Evolutionary conservation across 2,888 invertebrate species (phyloP), one percentile per base, ranked within the genome.

Genomic region (Anthrax anthrax): DNA sequence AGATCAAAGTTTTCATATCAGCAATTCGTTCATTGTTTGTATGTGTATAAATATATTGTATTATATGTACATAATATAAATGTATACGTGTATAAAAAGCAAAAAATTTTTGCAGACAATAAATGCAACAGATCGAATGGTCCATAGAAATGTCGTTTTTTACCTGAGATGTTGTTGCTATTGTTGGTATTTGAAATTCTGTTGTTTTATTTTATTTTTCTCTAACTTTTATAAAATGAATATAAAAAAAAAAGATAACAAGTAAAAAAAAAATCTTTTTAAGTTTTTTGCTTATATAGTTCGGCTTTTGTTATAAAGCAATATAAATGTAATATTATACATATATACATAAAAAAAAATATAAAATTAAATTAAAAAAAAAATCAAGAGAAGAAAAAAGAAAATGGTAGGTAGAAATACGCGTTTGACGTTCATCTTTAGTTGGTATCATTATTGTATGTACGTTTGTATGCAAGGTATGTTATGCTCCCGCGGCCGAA

Each of bases 21-120:
- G 12, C 13, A 32, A 12, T 12, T 32, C 9, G 12, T 46, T 46
- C 41, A 46, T 41, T 46, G n/a, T 23, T 6, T 23, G 8, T 23
- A 23, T 23, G 8, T 23, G 23, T 8, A 23, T 8, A 23, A 8
- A 8, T 23, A 23, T 4, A 23, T 23, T n/a, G n/a, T n/a, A n/a
- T 23, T 23, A 23, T 23, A 8, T 23, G 8, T 23, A 23, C 23
- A 23, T 23, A 6, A 6, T 23, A 23, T 23, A 23, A 8, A 23
- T 23, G 8, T 23, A 6, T 23, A 23, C 8, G 8, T 23, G 23
- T 8, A 23, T 23, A 8, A 23, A 23, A 4, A 23, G 23, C 5
- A 37, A 17, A 16, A 37, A 42, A 46, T 40, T 40, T 41, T 46
- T 46, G 46, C 46, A 46, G 46, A 46, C 46, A 46, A 46, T 46